phyloP scores from a whole-genome alignment of 2,797 vertebrate species.

The Cichlasoma orientale region DNA sequence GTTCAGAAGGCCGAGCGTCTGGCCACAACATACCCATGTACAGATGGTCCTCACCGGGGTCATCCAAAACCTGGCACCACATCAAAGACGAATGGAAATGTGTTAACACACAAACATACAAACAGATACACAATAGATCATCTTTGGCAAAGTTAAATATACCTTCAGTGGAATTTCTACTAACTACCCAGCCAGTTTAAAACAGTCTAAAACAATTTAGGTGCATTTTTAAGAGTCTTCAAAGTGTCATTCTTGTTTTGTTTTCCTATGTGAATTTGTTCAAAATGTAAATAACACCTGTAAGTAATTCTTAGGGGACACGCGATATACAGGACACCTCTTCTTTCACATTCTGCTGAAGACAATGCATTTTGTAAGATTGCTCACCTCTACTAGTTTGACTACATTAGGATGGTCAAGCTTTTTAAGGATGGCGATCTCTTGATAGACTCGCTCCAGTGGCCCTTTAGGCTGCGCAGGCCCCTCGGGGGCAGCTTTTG shows the following conservation, averaged over 20 bases:
- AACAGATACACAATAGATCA: slow-evolving; percentile 1
- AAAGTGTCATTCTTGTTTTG: background rate
- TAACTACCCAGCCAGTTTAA: background rate
- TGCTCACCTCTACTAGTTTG: slow-evolving; percentile 92
- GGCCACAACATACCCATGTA: slow-evolving; percentile 92
- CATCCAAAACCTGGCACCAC: slow-evolving; percentile 92
- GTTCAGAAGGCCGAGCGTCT: slow-evolving; percentile 17
- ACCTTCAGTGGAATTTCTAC: background rate
- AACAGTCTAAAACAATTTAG: background rate
- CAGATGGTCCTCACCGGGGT: slow-evolving; percentile 97
- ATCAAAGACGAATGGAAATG: slow-evolving; percentile 52
- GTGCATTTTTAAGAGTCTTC: background rate
- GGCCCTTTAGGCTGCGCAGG: slow-evolving; percentile 89
- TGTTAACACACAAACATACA: slow-evolving; percentile 29
- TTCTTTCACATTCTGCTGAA: background rate
- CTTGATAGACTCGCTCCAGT: slow-evolving; percentile 96
- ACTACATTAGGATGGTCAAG: slow-evolving; percentile 97
- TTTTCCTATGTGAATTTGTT: background rate
- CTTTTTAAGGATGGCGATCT: slow-evolving; percentile 98
- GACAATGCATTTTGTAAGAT: background rate
- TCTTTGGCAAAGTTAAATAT: background rate
- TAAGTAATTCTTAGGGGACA: background rate
- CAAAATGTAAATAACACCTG: background rate
- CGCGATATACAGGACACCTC: background rate
- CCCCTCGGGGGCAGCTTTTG: slow-evolving; percentile 83